These are phyloP conservation scores for Panonychus citri DNA, from an alignment of 1,140 invertebrate species.

Conservation along the genomic window DNA sequence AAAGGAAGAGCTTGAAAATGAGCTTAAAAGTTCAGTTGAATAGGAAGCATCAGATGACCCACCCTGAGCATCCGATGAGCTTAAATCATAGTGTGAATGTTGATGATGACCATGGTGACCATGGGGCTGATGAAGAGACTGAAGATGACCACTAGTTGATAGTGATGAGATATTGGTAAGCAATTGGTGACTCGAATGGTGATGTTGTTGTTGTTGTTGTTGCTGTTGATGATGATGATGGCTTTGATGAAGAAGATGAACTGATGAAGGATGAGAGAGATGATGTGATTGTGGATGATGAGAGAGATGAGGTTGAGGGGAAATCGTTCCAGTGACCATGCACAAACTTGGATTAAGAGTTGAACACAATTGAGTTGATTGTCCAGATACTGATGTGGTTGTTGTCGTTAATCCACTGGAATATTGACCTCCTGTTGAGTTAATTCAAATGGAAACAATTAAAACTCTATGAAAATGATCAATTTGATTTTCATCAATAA, in stretches of 20 bases:
- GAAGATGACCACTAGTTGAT: constrained; percentile 1
- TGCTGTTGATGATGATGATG: not conserved
- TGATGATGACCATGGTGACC: constrained; percentile 3
- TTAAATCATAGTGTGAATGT: not conserved
- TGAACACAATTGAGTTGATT: too few species aligned
- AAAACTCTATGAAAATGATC: too few species aligned
- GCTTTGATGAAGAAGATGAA: constrained; percentile 7
- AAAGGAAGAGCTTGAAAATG: not conserved
- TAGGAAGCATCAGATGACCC: not conserved
- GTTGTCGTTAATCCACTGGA: too few species aligned
- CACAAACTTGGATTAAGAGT: not conserved
- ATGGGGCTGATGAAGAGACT: constrained; percentile 3
- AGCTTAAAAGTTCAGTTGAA: constrained; percentile 1
- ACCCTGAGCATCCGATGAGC: not conserved
- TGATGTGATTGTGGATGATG: not conserved
- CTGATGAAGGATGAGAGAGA: too few species aligned
- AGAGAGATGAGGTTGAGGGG: constrained; percentile 1
- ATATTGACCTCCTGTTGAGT: too few species aligned
- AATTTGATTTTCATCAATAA: too few species aligned
- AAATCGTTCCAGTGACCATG: not conserved
- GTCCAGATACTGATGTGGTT: too few species aligned
- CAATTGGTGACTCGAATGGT: too few species aligned
- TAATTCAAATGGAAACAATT: too few species aligned
- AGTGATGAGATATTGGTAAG: not conserved
- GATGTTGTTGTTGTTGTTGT: not conserved